Percentiles rank a stretch among this genome's conserved stretches.
Conservation (phyloP, 2,888 invertebrate species). For the Drosophila quinaria region DNA sequence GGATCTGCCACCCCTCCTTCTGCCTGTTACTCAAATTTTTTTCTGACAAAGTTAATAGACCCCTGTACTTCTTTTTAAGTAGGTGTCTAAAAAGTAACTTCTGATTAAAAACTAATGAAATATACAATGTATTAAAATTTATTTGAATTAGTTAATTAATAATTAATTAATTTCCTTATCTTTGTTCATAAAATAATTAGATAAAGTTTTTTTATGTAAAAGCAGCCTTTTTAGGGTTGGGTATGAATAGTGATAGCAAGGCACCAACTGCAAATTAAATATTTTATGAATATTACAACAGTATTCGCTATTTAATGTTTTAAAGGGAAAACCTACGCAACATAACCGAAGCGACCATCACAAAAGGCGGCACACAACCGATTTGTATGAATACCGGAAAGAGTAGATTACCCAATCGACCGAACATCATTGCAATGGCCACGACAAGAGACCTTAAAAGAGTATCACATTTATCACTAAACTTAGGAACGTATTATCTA, state of each 20-base stretch:
- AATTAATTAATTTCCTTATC: too few species aligned
- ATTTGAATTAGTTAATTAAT: too few species aligned
- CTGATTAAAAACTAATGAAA: too few species aligned
- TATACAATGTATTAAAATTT: too few species aligned
- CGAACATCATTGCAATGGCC: slow-evolving; percentile 90
- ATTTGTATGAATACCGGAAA: slow-evolving; percentile 90
- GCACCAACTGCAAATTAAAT: slow-evolving; percentile 61
- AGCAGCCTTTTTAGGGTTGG: slow-evolving; percentile 66
- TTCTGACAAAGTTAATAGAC: too few species aligned
- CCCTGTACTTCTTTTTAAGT: too few species aligned
- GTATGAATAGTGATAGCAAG: slow-evolving; percentile 70
- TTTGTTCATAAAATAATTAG: too few species aligned
- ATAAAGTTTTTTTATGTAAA: slow-evolving; percentile 49
- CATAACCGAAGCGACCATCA: slow-evolving; percentile 89
- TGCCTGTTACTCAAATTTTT: too few species aligned
- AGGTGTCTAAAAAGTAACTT: too few species aligned
- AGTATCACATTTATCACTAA: background rate
- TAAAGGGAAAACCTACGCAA: slow-evolving; percentile 86
- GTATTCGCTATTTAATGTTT: background rate
- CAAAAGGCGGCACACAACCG: slow-evolving; percentile 91
- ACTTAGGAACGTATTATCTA: background rate
- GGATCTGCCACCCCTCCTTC: too few species aligned
- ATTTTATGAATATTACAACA: background rate
- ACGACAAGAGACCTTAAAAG: slow-evolving; percentile 87
- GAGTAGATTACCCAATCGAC: slow-evolving; percentile 90